Conservation (phyloP, 2,888 invertebrate species). For the Masnerella sp. region DNA sequence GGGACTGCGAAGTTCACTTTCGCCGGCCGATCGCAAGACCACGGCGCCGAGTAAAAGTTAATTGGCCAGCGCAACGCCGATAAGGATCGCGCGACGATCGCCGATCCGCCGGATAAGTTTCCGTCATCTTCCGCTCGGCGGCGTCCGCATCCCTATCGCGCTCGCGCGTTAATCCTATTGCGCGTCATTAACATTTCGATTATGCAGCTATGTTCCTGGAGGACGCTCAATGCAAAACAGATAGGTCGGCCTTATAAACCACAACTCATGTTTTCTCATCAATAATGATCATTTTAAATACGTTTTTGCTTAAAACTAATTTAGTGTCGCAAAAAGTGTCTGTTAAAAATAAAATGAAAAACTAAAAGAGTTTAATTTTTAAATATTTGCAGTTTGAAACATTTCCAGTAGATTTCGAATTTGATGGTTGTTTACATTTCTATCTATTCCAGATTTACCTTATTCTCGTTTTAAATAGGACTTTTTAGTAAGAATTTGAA, state of each 20-base stretch:
- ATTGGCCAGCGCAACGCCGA: slow-evolving; percentile 37
- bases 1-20: slow-evolving; percentile 41
- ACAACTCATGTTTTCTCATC: too few relatives aligned
- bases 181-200: slow-evolving; percentile 31
- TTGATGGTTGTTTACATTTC: too few relatives aligned
- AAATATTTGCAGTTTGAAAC: too few relatives aligned
- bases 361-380: too few relatives aligned
- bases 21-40: slow-evolving; percentile 18
- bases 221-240: slow-evolving; percentile 21
- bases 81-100: slow-evolving; percentile 32
- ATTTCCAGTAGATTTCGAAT: too few relatives aligned
- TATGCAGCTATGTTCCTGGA: slow-evolving; percentile 25
- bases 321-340: too few relatives aligned
- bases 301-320: too few relatives aligned
- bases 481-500: too few relatives aligned
- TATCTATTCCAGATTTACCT: too few relatives aligned
- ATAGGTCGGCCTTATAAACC: slow-evolving; percentile 2
- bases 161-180: slow-evolving; percentile 3
- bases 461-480: too few relatives aligned
- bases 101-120: slow-evolving; percentile 15
- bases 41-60: slow-evolving; percentile 37
- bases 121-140: not conserved
- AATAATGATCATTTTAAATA: too few relatives aligned
- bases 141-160: slow-evolving; percentile 9
- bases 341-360: too few relatives aligned